Percentiles rank a stretch among this genome's conserved stretches.
phyloP scores from a whole-genome alignment of 2,113 vertebrate genomes.

The Sinocyclocheilus grahami region DNA sequence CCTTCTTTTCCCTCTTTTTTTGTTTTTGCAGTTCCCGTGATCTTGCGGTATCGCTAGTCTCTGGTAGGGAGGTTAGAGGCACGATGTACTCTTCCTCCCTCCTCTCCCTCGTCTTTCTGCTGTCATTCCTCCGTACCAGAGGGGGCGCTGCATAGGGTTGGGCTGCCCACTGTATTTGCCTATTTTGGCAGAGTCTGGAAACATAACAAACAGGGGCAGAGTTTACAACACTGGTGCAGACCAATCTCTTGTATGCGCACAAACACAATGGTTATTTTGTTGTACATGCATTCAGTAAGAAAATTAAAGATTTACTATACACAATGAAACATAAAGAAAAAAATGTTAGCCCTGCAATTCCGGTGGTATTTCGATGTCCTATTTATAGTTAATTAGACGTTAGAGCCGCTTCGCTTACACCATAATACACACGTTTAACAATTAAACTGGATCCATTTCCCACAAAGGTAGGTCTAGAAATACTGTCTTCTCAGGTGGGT shows the following conservation, averaged over 20 bases:
- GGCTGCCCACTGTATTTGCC: conserved; percentile 53
- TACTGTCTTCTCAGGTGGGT: conserved; percentile 5
- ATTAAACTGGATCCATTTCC: not conserved
- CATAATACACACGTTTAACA: not conserved
- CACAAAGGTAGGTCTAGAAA: not conserved
- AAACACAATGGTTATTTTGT: not conserved
- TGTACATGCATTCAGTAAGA: conserved; percentile 13
- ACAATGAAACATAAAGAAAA: not conserved
- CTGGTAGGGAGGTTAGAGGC: conserved; percentile 48
- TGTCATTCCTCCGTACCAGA: conserved; percentile 63
- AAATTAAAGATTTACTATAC: not conserved
- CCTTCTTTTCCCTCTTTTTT: not conserved
- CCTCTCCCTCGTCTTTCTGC: conserved; percentile 44
- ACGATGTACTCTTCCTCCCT: conserved; percentile 49
- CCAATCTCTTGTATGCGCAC: conserved; percentile 2
- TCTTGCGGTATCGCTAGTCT: conserved; percentile 75
- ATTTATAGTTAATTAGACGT: not conserved
- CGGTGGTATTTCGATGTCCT: not conserved
- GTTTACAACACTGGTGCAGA: conserved; percentile 24
- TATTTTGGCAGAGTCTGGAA: conserved; percentile 42
- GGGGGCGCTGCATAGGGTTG: conserved; percentile 60
- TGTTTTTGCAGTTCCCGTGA: conserved; percentile 73
- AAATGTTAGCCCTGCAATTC: not conserved
- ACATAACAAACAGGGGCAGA: conserved; percentile 34
- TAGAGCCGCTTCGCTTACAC: not conserved